Evolutionary conservation across 2,888 invertebrate genomes (phyloP).

Genomic region (Tholera decimalis): DNA sequence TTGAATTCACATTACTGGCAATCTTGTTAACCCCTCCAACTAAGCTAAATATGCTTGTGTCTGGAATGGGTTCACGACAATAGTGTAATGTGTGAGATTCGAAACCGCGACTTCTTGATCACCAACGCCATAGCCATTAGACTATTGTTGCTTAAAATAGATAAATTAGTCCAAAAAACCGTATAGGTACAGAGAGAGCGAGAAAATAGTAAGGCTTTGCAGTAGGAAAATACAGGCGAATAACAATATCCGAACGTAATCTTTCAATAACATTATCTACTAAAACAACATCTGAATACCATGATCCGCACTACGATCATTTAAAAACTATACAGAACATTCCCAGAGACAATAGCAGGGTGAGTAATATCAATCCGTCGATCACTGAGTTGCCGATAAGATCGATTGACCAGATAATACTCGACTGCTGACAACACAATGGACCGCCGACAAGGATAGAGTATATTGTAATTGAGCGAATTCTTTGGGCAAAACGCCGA

Average conservation of each 20-base stretch:
- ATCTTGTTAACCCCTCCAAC: too few relatives aligned
- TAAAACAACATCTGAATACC: slow-evolving; percentile 20
- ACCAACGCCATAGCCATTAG: too few relatives aligned
- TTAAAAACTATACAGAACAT: slow-evolving; percentile 34
- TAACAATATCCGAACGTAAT: not conserved
- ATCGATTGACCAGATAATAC: slow-evolving; percentile 62
- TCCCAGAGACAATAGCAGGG: slow-evolving; percentile 55
- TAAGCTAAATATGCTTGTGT: too few relatives aligned
- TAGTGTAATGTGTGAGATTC: too few relatives aligned
- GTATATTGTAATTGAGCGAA: slow-evolving; percentile 38
- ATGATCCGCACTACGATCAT: not conserved
- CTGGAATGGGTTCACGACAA: too few relatives aligned
- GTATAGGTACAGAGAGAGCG: too few relatives aligned
- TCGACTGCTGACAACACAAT: slow-evolving; percentile 64
- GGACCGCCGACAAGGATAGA: slow-evolving; percentile 56
- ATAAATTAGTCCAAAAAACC: too few relatives aligned
- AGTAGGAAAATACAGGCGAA: not conserved
- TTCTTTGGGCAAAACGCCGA: slow-evolving; percentile 31
- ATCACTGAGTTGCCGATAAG: slow-evolving; percentile 52
- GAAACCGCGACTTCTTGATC: too few relatives aligned
- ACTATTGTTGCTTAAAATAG: too few relatives aligned
- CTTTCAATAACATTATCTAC: not conserved
- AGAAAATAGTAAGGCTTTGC: not conserved
- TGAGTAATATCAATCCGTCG: slow-evolving; percentile 64
- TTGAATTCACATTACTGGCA: too few relatives aligned